A percentile compares a stretch with the other conserved stretches of the same genome.
These are phyloP conservation scores for Parazoanthus darwini DNA, from an alignment of 92 coral and sea anemone species.

Conservation along the genomic window DNA sequence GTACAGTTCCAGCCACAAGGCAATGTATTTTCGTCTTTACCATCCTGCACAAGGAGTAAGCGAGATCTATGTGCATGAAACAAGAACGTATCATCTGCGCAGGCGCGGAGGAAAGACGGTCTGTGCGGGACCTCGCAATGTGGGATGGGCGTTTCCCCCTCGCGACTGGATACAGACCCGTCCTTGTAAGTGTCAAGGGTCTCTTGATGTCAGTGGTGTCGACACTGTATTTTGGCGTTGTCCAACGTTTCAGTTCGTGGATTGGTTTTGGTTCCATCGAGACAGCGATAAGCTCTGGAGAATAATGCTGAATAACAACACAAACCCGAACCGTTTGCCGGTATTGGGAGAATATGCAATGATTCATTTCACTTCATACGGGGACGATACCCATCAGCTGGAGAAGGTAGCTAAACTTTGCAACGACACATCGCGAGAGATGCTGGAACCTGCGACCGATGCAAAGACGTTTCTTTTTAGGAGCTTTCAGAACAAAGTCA, in stretches of 20 bases:
- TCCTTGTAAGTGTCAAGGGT: slow-evolving; percentile 1
- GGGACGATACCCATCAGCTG: background rate
- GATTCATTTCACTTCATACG: background rate
- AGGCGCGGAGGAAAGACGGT: background rate
- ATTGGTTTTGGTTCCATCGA: background rate
- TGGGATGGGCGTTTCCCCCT: background rate
- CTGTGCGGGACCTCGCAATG: background rate
- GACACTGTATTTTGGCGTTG: background rate
- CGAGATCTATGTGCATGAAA: background rate
- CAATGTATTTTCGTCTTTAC: background rate
- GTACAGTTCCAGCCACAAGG: background rate
- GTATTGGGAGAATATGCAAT: background rate
- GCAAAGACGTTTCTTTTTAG: background rate
- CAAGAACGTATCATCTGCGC: background rate
- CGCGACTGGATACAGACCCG: background rate
- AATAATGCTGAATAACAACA: background rate
- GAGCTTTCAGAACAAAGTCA: background rate
- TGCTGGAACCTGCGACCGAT: background rate
- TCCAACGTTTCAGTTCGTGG: background rate
- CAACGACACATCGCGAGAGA: background rate
- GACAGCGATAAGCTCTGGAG: background rate
- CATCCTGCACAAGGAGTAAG: background rate
- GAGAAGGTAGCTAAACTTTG: background rate
- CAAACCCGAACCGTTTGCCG: background rate
- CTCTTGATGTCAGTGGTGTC: background rate